Conservation (phyloP, 2,888 invertebrate species). For the Drosophila setosimentum region DNA sequence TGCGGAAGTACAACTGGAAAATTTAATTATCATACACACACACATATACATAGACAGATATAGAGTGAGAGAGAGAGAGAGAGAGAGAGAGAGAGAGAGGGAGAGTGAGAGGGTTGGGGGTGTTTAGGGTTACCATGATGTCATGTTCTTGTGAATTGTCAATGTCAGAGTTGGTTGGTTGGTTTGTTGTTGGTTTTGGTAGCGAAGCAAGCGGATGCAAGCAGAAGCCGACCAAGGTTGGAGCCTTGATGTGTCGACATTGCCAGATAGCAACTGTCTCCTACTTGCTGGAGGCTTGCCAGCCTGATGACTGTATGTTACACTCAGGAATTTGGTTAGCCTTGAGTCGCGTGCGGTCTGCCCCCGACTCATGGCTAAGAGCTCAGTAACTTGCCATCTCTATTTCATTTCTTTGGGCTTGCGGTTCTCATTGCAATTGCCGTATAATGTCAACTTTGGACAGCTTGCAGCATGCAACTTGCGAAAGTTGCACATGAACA, state of each 20-base stretch:
- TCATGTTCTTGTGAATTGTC: slow-evolving; percentile 70
- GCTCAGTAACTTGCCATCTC: slow-evolving; percentile 16
- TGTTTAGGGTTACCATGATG: slow-evolving; percentile 37
- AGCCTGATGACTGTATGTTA: slow-evolving; percentile 19
- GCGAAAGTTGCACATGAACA: slow-evolving; percentile 24
- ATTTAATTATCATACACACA: slow-evolving; percentile 69
- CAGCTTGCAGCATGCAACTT: slow-evolving; percentile 44
- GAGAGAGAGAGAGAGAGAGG: background rate
- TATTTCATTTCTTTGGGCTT: slow-evolving; percentile 54
- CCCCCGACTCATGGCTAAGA: background rate
- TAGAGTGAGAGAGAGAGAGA: background rate
- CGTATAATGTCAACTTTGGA: slow-evolving; percentile 63
- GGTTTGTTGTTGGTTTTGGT: slow-evolving; percentile 53
- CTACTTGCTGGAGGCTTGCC: background rate
- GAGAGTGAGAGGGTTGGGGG: no score
- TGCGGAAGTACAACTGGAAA: slow-evolving; percentile 70
- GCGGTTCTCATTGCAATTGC: slow-evolving; percentile 28
- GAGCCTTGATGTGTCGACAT: slow-evolving; percentile 55
- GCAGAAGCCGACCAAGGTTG: slow-evolving; percentile 14
- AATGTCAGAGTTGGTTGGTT: slow-evolving; percentile 61
- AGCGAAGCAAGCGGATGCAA: slow-evolving; percentile 51
- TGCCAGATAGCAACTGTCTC: slow-evolving; percentile 3
- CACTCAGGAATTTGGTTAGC: slow-evolving; percentile 51
- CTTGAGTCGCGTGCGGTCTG: slow-evolving; percentile 60
- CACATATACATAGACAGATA: slow-evolving; percentile 44